Conservation (phyloP, 2,888 invertebrate species). For the Suillia variegata region DNA sequence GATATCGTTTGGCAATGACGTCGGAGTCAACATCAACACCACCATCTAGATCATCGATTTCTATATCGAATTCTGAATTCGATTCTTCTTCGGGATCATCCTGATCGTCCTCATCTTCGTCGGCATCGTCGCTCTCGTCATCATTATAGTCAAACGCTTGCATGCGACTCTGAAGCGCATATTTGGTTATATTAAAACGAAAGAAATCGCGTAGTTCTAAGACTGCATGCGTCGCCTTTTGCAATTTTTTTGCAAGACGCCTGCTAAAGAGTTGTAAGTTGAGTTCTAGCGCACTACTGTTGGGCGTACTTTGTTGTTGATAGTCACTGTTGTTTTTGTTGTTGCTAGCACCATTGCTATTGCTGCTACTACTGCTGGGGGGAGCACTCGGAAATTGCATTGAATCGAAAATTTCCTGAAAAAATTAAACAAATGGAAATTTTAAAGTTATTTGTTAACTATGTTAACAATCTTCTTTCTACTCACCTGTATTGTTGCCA, state of each 20-base stretch:
- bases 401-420: slow-evolving; percentile 59
- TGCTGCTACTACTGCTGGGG: slow-evolving; percentile 20
- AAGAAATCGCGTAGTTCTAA: slow-evolving; percentile 50
- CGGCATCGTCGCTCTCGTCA: slow-evolving; percentile 29
- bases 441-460: not conserved
- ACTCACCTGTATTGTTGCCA: slow-evolving; percentile 56
- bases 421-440: slow-evolving; percentile 1
- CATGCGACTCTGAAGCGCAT: slow-evolving; percentile 35
- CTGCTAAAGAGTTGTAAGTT: slow-evolving; percentile 47
- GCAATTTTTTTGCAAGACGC: slow-evolving; percentile 51
- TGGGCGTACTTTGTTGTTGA: slow-evolving; percentile 13
- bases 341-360: too few species aligned
- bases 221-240: slow-evolving; percentile 50
- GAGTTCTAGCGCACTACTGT: slow-evolving; percentile 38
- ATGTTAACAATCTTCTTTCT: not conserved
- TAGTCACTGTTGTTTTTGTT: slow-evolving; percentile 20
- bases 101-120: slow-evolving; percentile 22
- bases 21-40: slow-evolving; percentile 13
- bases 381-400: slow-evolving; percentile 46
- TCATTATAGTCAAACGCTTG: slow-evolving; percentile 34
- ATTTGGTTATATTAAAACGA: slow-evolving; percentile 47
- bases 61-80: slow-evolving; percentile 43
- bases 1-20: not conserved
- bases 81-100: slow-evolving; percentile 24
- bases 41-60: slow-evolving; percentile 43